Evolutionary conservation across 2,888 invertebrate species (phyloP).

Genomic region (Taenaris catops): DNA sequence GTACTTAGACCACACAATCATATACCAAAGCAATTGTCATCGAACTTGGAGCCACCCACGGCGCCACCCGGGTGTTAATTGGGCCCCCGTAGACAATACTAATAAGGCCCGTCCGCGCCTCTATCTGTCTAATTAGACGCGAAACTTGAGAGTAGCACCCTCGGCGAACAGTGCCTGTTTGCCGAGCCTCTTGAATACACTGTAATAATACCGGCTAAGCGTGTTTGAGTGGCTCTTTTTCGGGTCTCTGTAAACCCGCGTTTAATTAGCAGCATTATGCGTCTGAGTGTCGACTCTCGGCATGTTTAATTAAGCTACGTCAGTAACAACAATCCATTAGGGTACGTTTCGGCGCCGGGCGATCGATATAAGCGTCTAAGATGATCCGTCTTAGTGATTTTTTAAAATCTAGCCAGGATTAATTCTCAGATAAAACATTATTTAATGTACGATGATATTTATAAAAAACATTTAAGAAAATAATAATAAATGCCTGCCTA

Average conservation of each 20-base stretch:
- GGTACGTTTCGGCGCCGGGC: slow-evolving; percentile 34
- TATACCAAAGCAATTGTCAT: too few relatives aligned
- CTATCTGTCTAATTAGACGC: slow-evolving; percentile 80
- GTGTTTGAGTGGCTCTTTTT: slow-evolving; percentile 79
- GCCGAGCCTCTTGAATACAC: slow-evolving; percentile 73
- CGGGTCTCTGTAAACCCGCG: slow-evolving; percentile 76
- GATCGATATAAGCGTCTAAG: slow-evolving; percentile 4
- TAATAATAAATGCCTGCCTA: too few relatives aligned
- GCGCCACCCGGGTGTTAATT: slow-evolving; percentile 74
- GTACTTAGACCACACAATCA: too few relatives aligned
- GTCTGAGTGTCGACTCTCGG: slow-evolving; percentile 72
- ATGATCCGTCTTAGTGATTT: too few relatives aligned
- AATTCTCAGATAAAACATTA: too few relatives aligned
- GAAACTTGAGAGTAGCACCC: slow-evolving; percentile 79
- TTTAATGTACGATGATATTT: too few relatives aligned
- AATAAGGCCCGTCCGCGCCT: slow-evolving; percentile 78
- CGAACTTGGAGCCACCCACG: slow-evolving; percentile 70
- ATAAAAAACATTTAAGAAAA: too few relatives aligned
- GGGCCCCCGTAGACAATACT: slow-evolving; percentile 80
- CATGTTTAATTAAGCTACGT: slow-evolving; percentile 77
- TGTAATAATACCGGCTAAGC: slow-evolving; percentile 79
- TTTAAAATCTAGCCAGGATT: too few relatives aligned
- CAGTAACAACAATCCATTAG: slow-evolving; percentile 70
- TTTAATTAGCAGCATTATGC: slow-evolving; percentile 78
- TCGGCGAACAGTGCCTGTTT: slow-evolving; percentile 72